These are phyloP conservation scores for Tenthredo distinguenda DNA, from an alignment of 2,888 invertebrate species.

Conservation along the genomic window DNA sequence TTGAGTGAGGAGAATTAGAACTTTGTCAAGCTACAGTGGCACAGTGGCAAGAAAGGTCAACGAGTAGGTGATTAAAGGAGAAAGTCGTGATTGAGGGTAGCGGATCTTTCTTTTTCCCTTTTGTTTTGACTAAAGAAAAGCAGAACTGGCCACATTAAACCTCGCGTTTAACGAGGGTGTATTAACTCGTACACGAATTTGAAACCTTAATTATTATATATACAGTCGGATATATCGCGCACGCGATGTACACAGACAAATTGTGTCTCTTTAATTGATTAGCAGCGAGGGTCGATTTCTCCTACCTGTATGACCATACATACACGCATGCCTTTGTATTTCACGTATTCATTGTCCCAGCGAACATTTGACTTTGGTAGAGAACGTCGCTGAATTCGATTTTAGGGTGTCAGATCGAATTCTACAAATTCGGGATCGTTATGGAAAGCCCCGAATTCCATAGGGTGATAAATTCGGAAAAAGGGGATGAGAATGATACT, in stretches of 20 bases:
- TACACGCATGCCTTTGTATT: background rate
- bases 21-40: background rate
- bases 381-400: background rate
- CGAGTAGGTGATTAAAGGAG: background rate
- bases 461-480: background rate
- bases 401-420: background rate
- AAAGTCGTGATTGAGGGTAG: background rate
- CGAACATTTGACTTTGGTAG: background rate
- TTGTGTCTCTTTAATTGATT: slow-evolving; percentile 28
- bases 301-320: background rate
- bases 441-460: background rate
- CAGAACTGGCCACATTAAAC: background rate
- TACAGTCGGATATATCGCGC: background rate
- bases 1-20: background rate
- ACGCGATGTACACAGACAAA: slow-evolving; percentile 18
- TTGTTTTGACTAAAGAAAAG: background rate
- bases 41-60: background rate
- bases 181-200: background rate
- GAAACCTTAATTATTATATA: background rate
- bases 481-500: background rate
- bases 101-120: background rate
- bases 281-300: slow-evolving; percentile 13
- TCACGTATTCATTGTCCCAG: background rate
- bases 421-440: background rate
- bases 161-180: background rate